Base-by-base conservation (phyloP, 1,140 invertebrate genomes). In the Drosophila bifasciata region DNA sequence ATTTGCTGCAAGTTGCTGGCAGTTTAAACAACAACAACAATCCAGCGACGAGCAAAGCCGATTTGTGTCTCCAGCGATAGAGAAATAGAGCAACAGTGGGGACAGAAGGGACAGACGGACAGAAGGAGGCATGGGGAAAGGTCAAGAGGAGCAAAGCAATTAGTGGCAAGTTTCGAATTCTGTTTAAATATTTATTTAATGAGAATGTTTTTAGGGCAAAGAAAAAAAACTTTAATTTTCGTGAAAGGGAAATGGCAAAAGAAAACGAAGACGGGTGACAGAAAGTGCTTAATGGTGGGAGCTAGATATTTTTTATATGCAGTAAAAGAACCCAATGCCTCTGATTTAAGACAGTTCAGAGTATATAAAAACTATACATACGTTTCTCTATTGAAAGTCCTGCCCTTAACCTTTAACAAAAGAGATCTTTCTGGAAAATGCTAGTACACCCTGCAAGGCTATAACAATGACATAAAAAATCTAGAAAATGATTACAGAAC, bases 11-110 rank as follows among this genome's bases (percentile, higher is more conserved):
- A 74, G 71, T 66, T 66, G 66, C 66, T 74, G 60, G 48, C 48
- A 74, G 70, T 74, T 74, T 74, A 74, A 74, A 74, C 60, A 74
- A 74, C 70, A 74, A 74, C 60, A 74, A 74, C 70, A 74, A 74
- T 74, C 52, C 50, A 56, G 39, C 40, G 68, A 46, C 51, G 51
- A 36, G 69, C 40, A 64, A 50, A 74, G 70, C 45, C 69, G 59
- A 73, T 74, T 64, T 67, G 46, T 64, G 66, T 69, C 66, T 46
- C 40, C 52, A 8, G 46, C 39, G 40, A 46, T 53, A 41, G 21
- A 25, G 16, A 48, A 72, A 49, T 39, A 15, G 17, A 61, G 13
- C 13, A 28, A n/a, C 23, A 23, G 43, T 16, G 9, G 25, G 28
- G n/a, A n/a, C n/a, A 39, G 16, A 21, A 13, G 40, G 19, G 36